Base-by-base conservation (phyloP, 1,140 invertebrate species). In the Camponotus pennsylvanicus region DNA sequence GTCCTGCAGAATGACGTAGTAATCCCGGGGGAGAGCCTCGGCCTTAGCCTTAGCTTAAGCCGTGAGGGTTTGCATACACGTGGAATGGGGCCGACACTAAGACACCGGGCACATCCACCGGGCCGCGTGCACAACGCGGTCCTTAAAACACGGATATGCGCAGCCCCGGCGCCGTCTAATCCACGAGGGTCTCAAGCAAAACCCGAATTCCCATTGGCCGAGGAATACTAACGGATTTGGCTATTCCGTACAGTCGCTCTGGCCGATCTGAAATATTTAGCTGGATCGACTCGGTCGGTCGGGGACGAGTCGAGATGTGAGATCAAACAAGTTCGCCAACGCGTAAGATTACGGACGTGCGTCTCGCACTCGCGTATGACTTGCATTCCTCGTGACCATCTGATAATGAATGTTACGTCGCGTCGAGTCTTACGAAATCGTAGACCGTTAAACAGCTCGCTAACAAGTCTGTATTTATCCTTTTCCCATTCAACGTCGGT, bases 31-130 rank as follows among this genome's bases (percentile, higher is more conserved):
- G 91, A 90, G 91, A 92, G 88, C 89, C 89, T 84, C 90, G 85
- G 90, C 91, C 91, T 91, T 89, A 91, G 91, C 91, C 87, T 91
- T 89, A 91, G 91, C 88, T 90, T 92, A 92, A 92, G 91, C 91
- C 91, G 78, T 89, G 86, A 90, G 91, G 91, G 91, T 92, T 90
- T 92, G 91, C 91, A 92, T 92, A 92, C 85, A 92, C 78, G 73
- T 76, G 85, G 87, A 86, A 79, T 80, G 76, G 87, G 88, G 82
- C 76, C 88, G 84, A 79, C 88, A 90, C 88, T 86, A 90, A 83
- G 79, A 83, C 79, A 90, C 83, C 86, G 88, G 88, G 79, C 52
- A 86, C 71, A 77, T 66, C 78, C 87, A 88, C 86, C 42, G 45
- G 57, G 63, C 9, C 34, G 79, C 40, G 64, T 84, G 75, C 78